Conservation (phyloP, 2,888 invertebrate species). For the Andrena chrysosceles region DNA sequence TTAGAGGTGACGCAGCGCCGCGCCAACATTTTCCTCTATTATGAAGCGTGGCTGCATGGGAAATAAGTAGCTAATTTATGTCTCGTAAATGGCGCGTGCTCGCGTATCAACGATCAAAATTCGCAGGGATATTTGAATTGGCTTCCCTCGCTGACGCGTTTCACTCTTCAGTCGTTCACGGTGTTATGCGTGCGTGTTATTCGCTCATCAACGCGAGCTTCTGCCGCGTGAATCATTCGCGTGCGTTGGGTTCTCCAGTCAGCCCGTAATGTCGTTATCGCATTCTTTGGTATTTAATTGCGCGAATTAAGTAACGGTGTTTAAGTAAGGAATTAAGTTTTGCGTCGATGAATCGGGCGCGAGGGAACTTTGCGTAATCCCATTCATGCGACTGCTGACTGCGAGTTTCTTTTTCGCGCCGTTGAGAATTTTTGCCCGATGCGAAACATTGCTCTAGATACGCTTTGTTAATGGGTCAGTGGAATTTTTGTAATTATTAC, state of each 20-base stretch:
- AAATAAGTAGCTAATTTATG: conserved; percentile 1
- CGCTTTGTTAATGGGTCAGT: too few species aligned
- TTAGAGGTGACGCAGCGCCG: not conserved
- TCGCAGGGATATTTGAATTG: too few species aligned
- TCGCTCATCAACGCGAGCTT: not conserved
- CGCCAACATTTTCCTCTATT: not conserved
- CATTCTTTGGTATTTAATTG: not conserved
- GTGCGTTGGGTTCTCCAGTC: not conserved
- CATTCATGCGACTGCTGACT: not conserved
- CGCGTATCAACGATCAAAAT: too few species aligned
- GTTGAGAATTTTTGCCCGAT: too few species aligned
- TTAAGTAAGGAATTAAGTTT: not conserved
- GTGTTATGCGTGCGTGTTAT: not conserved
- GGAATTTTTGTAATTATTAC: too few species aligned
- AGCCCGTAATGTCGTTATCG: not conserved
- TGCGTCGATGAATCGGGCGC: not conserved
- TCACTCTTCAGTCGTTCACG: not conserved
- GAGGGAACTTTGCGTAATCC: not conserved
- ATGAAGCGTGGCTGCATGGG: not conserved
- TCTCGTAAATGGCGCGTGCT: not conserved
- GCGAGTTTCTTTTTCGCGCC: not conserved
- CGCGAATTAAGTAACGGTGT: not conserved
- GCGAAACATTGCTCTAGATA: too few species aligned
- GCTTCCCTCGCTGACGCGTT: not conserved
- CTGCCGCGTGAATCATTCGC: not conserved